Percentiles rank a stretch among this genome's conserved stretches.
Evolutionary conservation across 2,797 vertebrate species (phyloP).

Genomic region (Chiroxiphia lanceolata): DNA sequence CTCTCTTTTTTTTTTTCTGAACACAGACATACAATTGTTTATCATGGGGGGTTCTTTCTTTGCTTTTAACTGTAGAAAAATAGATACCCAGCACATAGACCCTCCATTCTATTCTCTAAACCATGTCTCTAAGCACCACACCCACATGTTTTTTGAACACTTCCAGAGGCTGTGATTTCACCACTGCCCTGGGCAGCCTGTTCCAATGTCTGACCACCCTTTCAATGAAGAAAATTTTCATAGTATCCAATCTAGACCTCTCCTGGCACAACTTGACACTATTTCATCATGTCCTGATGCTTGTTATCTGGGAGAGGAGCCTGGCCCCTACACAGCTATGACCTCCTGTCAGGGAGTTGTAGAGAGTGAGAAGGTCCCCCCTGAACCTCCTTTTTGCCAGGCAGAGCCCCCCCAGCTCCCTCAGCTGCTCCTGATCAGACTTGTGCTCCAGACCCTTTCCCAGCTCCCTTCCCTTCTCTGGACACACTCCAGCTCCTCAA

Average conservation of each 20-base stretch:
- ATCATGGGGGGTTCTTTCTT: background rate
- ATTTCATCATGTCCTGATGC: background rate
- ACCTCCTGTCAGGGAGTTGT: background rate
- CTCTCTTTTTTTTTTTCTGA: background rate
- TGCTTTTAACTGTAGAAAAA: background rate
- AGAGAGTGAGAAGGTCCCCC: background rate
- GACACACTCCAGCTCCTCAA: background rate
- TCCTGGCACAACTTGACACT: background rate
- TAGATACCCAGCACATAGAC: background rate
- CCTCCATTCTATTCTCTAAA: background rate
- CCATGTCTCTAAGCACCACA: background rate
- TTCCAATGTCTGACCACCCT: background rate
- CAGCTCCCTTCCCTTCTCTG: background rate
- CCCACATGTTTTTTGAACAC: background rate
- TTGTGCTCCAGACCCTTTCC: background rate
- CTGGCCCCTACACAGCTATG: no score
- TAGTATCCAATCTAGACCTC: background rate
- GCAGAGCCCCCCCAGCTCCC: background rate
- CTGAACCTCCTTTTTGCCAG: background rate
- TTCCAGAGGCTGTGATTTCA: background rate
- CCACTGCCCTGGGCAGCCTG: background rate
- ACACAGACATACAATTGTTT: background rate
- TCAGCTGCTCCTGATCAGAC: background rate
- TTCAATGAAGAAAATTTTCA: background rate
- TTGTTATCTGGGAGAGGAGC: background rate